Evolutionary conservation across 2,888 invertebrate genomes (phyloP).

Genomic region (Drepana falcataria): DNA sequence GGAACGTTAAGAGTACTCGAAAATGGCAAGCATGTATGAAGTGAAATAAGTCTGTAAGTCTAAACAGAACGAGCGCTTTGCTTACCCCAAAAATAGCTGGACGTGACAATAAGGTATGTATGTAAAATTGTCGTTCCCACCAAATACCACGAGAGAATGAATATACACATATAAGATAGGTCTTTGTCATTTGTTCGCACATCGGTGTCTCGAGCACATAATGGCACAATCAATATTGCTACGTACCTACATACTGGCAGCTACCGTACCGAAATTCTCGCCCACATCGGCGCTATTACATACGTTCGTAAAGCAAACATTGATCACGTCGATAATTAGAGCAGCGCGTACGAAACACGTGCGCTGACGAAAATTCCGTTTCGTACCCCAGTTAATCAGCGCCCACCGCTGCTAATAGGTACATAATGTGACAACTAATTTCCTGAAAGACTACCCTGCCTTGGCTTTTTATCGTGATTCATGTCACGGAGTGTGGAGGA

Average conservation of each 20-base stretch:
- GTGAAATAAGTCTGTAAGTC: too few relatives aligned
- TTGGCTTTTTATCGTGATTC: conserved; percentile 63
- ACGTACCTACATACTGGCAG: not conserved
- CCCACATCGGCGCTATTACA: not conserved
- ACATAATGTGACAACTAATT: conserved; percentile 74
- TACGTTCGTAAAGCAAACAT: conserved; percentile 30
- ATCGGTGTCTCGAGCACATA: not conserved
- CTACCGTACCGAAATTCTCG: not conserved
- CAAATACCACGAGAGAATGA: too few relatives aligned
- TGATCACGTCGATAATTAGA: conserved; percentile 31
- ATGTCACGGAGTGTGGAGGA: conserved; percentile 43
- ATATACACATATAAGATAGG: too few relatives aligned
- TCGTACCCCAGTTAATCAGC: conserved; percentile 40
- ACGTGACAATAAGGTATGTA: too few relatives aligned
- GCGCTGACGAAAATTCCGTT: conserved; percentile 27
- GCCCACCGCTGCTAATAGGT: conserved; percentile 47
- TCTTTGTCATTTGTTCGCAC: too few relatives aligned
- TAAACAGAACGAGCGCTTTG: too few relatives aligned
- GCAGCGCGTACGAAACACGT: conserved; percentile 28
- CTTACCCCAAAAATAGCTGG: too few relatives aligned
- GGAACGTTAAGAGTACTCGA: too few relatives aligned
- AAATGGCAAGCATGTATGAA: too few relatives aligned
- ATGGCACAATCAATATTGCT: not conserved
- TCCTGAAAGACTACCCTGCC: conserved; percentile 59
- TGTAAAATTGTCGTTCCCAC: too few relatives aligned